Evolutionary conservation across 37 sponge, comb jelly and placozoan species (phyloP).

Genomic region (Ianthella basta): DNA sequence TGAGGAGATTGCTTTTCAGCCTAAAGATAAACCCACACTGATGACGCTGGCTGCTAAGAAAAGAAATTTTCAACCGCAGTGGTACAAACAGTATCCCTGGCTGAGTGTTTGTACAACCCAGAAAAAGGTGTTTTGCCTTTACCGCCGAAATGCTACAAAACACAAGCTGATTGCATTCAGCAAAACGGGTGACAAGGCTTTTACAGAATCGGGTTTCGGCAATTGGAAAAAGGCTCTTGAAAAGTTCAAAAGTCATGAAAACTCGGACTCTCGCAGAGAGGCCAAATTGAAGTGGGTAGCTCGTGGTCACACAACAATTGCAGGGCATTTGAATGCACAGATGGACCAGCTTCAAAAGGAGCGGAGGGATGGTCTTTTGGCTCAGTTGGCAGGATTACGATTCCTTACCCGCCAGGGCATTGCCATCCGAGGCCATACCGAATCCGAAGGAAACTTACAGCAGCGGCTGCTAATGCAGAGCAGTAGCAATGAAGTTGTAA

Average conservation of each 20-base stretch:
- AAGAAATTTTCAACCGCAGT: slow-evolving; percentile 41
- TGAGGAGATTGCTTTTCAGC: slow-evolving; percentile 42
- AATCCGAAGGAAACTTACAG: slow-evolving; percentile 55
- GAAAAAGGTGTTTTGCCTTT: slow-evolving; percentile 57
- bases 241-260: slow-evolving; percentile 47
- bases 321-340: slow-evolving; percentile 30
- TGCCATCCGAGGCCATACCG: slow-evolving; percentile 58
- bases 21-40: slow-evolving; percentile 42
- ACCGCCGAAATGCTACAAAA: slow-evolving; percentile 38
- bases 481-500: slow-evolving; percentile 36
- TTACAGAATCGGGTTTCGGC: slow-evolving; percentile 50
- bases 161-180: slow-evolving; percentile 59
- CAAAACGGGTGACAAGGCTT: slow-evolving; percentile 47
- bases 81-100: slow-evolving; percentile 53
- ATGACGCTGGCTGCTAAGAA: background rate
- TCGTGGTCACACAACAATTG: slow-evolving; percentile 34
- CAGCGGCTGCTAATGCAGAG: slow-evolving; percentile 44
- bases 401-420: slow-evolving; percentile 58
- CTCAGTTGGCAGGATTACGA: slow-evolving; percentile 45
- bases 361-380: slow-evolving; percentile 53
- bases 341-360: slow-evolving; percentile 29
- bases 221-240: slow-evolving; percentile 51
- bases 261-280: slow-evolving; percentile 48
- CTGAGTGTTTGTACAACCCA: slow-evolving; percentile 37
- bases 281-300: slow-evolving; percentile 54